Base-by-base conservation (phyloP, 2,888 invertebrate genomes). In the Harpagoxenus sublaevis region DNA sequence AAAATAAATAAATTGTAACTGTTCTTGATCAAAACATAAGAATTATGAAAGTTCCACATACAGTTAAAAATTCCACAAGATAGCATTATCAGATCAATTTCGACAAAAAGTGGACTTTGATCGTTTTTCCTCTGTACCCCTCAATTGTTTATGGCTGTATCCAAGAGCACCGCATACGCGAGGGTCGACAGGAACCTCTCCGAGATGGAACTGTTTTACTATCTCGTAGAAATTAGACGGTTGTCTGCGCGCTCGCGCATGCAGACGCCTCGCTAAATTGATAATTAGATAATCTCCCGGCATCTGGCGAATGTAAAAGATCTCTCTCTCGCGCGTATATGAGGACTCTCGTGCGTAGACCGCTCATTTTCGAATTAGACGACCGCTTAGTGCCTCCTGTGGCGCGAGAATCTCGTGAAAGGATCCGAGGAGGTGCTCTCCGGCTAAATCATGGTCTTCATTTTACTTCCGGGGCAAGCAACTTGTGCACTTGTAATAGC, bases 331-430 rank as follows among this genome's bases (percentile, higher is more conserved):
- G 18, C 60, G 31, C 23, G 23, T 23, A 23, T 57, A 45, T 9
- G 48, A 81, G 60, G 39, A 45, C 39, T 23, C 78, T 57, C 57
- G 57, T 35, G 35, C 4, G 70, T 70, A 57, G 57, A 73, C 73
- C 73, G 73, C 73, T 81, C 73, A 48, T 79, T 57, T 71, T 71
- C 79, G 39, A 81, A 81, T 79, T 79, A 79, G 60, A 48, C 79
- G 79, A 51, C 79, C 73, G 60, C 51, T 60, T 48, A 48, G 39
- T 39, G n/a, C 18, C 45, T 23, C 23, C 31, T 10, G 57, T 23
- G 18, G 45, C 79, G 18, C 79, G 60, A 73, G 60, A 62, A 48
- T 60, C 23, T n/a, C 73, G 28, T n/a, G 60, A 12, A 51, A 73
- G 39, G 42, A 71, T 48, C 57, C 23, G 79, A 48, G 57, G 57